A percentile compares a stretch with the other conserved stretches of the same genome.
Evolutionary conservation across 2,797 vertebrate genomes (phyloP).

Genomic region (Rhyacichthys aspro): DNA sequence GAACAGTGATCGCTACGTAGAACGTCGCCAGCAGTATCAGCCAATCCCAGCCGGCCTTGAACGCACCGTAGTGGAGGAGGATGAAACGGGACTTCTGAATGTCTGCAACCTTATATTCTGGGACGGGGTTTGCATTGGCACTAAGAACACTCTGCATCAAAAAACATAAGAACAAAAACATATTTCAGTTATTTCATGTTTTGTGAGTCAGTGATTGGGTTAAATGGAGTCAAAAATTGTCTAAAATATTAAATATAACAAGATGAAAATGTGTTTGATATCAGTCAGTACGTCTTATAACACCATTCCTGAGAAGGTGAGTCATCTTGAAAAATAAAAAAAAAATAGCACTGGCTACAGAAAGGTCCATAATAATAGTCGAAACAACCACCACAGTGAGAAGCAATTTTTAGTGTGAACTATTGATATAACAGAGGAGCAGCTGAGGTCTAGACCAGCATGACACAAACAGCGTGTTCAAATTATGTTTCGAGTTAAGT

Average conservation of each 20-base stretch:
- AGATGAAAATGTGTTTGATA: too few species aligned
- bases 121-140: conserved; percentile 79
- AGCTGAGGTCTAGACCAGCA: too few species aligned
- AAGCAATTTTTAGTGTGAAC: background rate
- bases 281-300: too few species aligned
- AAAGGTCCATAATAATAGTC: background rate
- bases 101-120: conserved; percentile 83
- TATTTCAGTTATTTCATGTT: too few species aligned
- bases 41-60: conserved; percentile 86
- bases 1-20: conserved; percentile 82
- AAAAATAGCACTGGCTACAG: too few species aligned
- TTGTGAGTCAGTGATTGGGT: too few species aligned
- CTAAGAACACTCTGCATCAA: conserved; percentile 75
- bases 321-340: too few species aligned
- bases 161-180: background rate
- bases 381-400: background rate
- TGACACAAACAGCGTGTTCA: too few species aligned
- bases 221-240: too few species aligned
- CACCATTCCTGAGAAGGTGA: too few species aligned
- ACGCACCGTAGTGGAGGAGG: conserved; percentile 82
- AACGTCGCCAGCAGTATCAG: conserved; percentile 82
- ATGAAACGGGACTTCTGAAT: conserved; percentile 81
- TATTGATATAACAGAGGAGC: background rate
- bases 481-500: too few species aligned
- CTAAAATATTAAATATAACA: too few species aligned